Evolutionary conservation across 2,113 vertebrate species (phyloP).

Genomic region (Lathamus discolor): DNA sequence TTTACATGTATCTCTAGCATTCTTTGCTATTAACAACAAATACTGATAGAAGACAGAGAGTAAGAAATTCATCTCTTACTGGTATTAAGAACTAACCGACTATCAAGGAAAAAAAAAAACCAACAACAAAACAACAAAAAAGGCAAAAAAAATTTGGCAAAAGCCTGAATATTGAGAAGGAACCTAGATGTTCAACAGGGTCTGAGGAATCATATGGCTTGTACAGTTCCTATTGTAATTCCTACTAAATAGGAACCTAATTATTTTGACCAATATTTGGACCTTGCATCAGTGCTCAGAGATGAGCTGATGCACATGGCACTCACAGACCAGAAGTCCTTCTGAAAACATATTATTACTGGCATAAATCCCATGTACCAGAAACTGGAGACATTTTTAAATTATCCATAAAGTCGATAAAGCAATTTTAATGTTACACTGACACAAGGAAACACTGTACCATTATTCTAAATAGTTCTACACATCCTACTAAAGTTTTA

Average conservation of each 20-base stretch:
- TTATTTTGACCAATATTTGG: neutral
- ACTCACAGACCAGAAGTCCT: neutral
- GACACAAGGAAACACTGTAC: neutral
- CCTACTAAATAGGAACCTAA: neutral
- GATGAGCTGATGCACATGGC: neutral
- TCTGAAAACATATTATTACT: neutral
- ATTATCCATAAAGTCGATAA: neutral
- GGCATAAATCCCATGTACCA: neutral
- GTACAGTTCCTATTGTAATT: neutral
- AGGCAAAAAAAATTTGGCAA: neutral
- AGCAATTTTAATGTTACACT: neutral
- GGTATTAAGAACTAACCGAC: neutral
- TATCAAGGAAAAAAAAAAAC: accelerated
- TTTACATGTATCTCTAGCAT: neutral
- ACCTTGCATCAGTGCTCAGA: neutral
- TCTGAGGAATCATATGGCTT: neutral
- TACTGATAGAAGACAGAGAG: neutral
- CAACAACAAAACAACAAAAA: neutral
- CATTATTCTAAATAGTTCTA: neutral
- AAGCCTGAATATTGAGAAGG: neutral
- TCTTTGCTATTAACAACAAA: neutral
- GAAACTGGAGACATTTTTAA: neutral
- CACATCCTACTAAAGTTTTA: neutral
- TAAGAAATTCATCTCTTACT: neutral
- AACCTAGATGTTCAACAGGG: neutral